Evolutionary conservation across 2,888 invertebrate species (phyloP), one percentile per base, ranked within the genome.

Genomic region (Lamproptera curius): DNA sequence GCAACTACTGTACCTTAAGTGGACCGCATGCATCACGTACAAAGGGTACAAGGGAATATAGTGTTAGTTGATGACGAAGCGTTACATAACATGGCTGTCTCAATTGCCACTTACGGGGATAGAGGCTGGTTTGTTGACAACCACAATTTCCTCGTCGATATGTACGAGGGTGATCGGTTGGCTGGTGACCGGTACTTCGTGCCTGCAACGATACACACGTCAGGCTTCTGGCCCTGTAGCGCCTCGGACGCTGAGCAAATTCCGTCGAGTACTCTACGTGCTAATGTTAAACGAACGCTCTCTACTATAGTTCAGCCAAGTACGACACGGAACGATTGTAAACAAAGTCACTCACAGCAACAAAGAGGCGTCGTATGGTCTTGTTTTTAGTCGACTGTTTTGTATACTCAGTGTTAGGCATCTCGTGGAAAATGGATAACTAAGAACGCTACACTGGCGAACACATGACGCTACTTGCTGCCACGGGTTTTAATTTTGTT

Each of bases 101-200:
- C 92, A 92, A 89, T 91, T 91, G 94, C 94, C 94, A 96, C 96
- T 96, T 95, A 98, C 97, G 89, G 98, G 99, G 91, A 99, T 97
- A 89, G 98, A 98, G 89, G 97, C 96, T 85, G 99, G 98, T 93
- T 99, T 99, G 93, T 99, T 97, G 90, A 99, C 96, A 90, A 99
- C 99, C 90, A 99, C 94, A 91, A 99, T 92, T 91, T 99, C 97
- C 89, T 98, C 97, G 91, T 96, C 97, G 92, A 98, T 96, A 91
- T 96, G 95, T 83, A 99, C 94, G 90, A 99, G 95, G 90, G 95
- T 94, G 91, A 99, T 96, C 89, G 95, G 94, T 91, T 95, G 94
- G 89, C 95, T 95, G 89, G 97, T 94, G 89, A 99, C 98, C 81
- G 98, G 97, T 89, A 97, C 96, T 93, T 99, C 99, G 92, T 99